A percentile compares a stretch with the other conserved stretches of the same genome.
Conservation (phyloP, 2,888 invertebrate species). For the Phortica okadai region DNA sequence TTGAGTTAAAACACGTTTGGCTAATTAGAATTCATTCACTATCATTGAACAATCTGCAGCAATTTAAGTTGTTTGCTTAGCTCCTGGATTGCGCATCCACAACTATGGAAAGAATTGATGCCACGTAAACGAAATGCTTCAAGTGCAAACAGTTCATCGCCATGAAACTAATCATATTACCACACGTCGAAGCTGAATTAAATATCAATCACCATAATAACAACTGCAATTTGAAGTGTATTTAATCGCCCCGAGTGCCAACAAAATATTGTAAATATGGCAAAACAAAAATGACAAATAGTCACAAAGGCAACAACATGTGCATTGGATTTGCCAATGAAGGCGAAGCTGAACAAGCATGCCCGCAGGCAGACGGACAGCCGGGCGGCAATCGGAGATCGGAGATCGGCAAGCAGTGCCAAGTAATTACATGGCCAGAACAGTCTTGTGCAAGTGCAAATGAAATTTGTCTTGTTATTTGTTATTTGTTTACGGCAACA, state of each 20-base stretch:
- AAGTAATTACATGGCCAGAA: background rate
- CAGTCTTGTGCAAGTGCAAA: conserved; percentile 62
- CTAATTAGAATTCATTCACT: background rate
- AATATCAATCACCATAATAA: conserved; percentile 36
- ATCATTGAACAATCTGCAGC: background rate
- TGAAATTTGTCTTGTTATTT: conserved; percentile 62
- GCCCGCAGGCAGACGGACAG: background rate
- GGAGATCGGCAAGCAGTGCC: conserved; percentile 14
- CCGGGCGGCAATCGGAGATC: background rate
- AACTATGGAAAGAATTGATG: too few relatives aligned
- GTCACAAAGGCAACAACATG: background rate
- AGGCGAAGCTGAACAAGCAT: background rate
- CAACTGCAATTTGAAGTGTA: conserved; percentile 25
- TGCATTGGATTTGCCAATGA: background rate
- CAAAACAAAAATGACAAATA: conserved; percentile 22
- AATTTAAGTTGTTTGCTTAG: conserved; percentile 34
- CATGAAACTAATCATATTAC: too few relatives aligned
- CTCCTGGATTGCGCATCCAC: conserved; percentile 44
- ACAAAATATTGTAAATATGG: background rate
- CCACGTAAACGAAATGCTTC: too few relatives aligned
- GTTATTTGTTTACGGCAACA: conserved; percentile 61
- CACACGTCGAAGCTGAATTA: conserved; percentile 52
- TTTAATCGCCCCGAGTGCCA: too few relatives aligned
- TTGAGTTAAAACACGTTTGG: background rate
- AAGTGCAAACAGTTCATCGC: too few relatives aligned